Evolutionary conservation across 2,888 invertebrate species (phyloP).

Genomic region (Amorpha juglandis): DNA sequence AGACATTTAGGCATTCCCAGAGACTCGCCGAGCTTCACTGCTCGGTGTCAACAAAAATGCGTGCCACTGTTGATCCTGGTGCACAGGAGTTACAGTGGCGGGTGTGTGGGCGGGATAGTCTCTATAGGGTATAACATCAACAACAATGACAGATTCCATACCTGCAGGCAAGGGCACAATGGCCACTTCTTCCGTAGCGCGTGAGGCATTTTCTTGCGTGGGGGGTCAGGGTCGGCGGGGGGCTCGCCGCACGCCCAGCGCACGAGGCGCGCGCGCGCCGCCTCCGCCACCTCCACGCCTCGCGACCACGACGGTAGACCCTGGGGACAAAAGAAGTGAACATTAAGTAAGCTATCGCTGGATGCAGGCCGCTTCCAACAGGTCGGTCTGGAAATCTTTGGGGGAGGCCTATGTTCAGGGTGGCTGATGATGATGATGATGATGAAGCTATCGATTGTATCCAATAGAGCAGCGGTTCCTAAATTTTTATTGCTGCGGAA

Average conservation of each 20-base stretch:
- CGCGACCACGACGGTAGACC: slow-evolving; percentile 89
- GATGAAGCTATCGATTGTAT: no score
- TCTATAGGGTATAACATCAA: background rate
- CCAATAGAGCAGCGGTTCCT: no score
- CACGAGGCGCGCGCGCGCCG: slow-evolving; percentile 87
- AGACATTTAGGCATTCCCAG: no score
- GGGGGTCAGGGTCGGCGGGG: slow-evolving; percentile 83
- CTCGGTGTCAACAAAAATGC: no score
- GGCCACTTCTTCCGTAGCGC: slow-evolving; percentile 87
- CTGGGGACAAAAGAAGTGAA: slow-evolving; percentile 64
- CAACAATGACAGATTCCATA: slow-evolving; percentile 51
- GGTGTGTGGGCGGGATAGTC: no score
- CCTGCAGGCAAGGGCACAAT: slow-evolving; percentile 93
- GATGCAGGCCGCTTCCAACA: background rate
- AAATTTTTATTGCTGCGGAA: no score
- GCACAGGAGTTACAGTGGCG: no score
- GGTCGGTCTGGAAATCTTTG: no score
- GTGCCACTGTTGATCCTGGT: no score
- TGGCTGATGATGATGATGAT: no score
- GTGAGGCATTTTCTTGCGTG: slow-evolving; percentile 89
- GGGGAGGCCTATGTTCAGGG: no score
- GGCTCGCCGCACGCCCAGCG: slow-evolving; percentile 85
- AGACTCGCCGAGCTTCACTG: no score
- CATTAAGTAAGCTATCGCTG: background rate
- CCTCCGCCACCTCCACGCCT: slow-evolving; percentile 84